phyloP scores from a whole-genome alignment of 1,140 invertebrate genomes.

The Drosophila serrata region DNA sequence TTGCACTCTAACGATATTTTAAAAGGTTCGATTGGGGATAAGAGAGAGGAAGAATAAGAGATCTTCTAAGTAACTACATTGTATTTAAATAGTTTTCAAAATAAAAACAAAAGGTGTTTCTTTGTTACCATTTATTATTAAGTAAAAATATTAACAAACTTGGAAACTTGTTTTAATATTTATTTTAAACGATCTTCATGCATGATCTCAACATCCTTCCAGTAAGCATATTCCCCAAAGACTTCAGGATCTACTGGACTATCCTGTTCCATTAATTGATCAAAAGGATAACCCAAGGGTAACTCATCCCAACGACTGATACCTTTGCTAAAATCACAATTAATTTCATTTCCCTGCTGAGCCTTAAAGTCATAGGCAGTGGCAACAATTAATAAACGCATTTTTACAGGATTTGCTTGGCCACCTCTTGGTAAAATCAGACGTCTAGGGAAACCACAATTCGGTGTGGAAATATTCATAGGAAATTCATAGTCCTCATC shows the following conservation, averaged over 20 bases:
- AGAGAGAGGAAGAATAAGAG: neutral
- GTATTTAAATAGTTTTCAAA: neutral
- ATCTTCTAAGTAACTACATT: neutral
- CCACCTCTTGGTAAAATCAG: conserved; percentile 48
- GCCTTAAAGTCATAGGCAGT: conserved; percentile 54
- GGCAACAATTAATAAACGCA: conserved; percentile 41
- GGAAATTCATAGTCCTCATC: conserved; percentile 47
- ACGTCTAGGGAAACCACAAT: conserved; percentile 57
- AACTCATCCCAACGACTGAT: conserved; percentile 58
- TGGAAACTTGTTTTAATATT: neutral
- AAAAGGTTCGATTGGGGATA: conserved; percentile 16
- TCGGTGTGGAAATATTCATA: conserved; percentile 51
- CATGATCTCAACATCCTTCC: conserved; percentile 34
- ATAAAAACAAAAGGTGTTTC: no score
- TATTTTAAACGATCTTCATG: conserved; percentile 12
- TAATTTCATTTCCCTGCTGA: conserved; percentile 30
- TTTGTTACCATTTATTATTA: no score
- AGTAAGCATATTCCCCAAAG: conserved; percentile 14
- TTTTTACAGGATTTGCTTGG: neutral
- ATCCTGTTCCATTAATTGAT: conserved; percentile 21
- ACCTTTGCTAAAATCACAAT: conserved; percentile 55
- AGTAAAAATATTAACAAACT: neutral
- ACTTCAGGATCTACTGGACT: neutral
- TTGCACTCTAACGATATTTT: conserved; percentile 19
- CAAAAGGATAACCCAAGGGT: conserved; percentile 56